Percentiles rank a stretch among this genome's conserved stretches.
Conservation (phyloP, 2,113 vertebrate genomes). For the Sphaerodactylus townsendi region DNA sequence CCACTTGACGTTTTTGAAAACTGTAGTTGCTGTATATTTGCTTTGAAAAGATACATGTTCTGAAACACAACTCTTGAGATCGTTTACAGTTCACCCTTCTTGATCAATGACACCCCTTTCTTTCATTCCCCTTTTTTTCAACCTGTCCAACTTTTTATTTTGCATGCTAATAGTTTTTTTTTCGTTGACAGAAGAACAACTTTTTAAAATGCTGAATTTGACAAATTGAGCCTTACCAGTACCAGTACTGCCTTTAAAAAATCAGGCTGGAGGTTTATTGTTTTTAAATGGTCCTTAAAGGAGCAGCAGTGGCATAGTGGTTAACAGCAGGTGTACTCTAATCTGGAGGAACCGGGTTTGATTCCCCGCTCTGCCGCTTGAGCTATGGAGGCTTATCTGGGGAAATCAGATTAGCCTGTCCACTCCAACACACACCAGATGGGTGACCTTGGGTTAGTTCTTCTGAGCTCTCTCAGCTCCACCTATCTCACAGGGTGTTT, state of each 20-base stretch:
- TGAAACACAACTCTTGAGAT: background rate
- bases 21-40: conserved; percentile 21
- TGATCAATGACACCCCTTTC: background rate
- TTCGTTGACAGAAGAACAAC: background rate
- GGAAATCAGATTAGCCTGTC: no score
- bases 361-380: no score
- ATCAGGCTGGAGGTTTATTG: background rate
- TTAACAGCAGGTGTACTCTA: no score
- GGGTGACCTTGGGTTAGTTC: no score
- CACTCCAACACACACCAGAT: no score
- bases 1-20: conserved; percentile 58
- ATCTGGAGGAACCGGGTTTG: no score
- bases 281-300: background rate
- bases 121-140: background rate
- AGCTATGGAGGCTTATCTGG: no score
- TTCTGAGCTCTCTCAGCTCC: no score
- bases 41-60: background rate
- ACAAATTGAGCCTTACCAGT: background rate
- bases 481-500: no score
- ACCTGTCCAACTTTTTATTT: background rate
- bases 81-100: background rate
- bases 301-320: no score
- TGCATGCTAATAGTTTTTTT: background rate
- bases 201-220: background rate
- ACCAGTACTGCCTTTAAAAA: background rate